These are phyloP conservation scores for Tamias sibiricus DNA, from an alignment of 2,113 vertebrate species.

Conservation along the genomic window DNA sequence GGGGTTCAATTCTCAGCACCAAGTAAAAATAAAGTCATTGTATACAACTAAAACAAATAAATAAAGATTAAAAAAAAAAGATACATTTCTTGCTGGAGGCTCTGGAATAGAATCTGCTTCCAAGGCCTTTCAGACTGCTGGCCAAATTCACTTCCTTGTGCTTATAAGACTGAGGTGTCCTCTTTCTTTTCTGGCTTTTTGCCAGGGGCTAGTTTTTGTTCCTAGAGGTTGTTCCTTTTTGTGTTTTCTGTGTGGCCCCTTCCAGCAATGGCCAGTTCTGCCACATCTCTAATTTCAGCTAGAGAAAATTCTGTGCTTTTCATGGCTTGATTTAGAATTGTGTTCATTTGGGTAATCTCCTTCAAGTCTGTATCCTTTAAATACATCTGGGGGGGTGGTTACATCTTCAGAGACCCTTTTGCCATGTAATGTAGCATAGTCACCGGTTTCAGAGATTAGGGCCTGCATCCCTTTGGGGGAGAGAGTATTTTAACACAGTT, in stretches of 20 bases:
- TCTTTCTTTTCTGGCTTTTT: not conserved
- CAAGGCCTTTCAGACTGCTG: not conserved
- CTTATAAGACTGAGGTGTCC: not conserved
- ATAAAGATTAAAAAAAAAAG: no score
- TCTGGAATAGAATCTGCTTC: not conserved
- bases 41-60: no score
- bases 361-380: not conserved
- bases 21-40: no score
- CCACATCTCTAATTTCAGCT: not conserved
- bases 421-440: not conserved
- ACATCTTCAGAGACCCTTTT: not conserved
- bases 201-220: not conserved
- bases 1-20: no score
- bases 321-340: not conserved
- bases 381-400: not conserved
- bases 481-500: not conserved
- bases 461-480: not conserved
- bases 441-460: not conserved
- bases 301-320: slow-evolving; percentile 35
- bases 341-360: not conserved
- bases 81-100: slow-evolving; percentile 22
- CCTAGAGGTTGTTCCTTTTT: not conserved
- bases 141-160: not conserved
- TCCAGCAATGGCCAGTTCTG: not conserved
- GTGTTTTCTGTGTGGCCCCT: not conserved